Evolutionary conservation across 2,797 vertebrate species (phyloP).

Genomic region (Botia kubotai): DNA sequence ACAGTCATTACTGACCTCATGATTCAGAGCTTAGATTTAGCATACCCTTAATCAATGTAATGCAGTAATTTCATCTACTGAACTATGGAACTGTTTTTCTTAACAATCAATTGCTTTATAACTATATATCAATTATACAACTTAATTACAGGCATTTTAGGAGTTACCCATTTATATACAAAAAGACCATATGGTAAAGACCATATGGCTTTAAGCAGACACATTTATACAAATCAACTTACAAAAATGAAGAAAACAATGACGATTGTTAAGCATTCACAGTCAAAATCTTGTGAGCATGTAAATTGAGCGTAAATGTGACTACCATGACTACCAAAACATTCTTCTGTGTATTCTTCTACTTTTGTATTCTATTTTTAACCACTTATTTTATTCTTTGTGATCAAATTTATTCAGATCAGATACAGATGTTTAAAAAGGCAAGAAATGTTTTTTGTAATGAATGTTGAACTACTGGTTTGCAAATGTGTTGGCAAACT

Average conservation of each 20-base stretch:
- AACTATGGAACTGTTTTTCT: neutral
- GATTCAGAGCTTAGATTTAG: conserved; percentile 1
- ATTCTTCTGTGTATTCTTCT: too few relatives aligned
- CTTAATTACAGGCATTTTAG: too few relatives aligned
- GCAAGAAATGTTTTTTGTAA: conserved; percentile 2
- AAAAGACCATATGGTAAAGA: too few relatives aligned
- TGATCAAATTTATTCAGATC: neutral
- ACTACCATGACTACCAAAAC: neutral
- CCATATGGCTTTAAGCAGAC: too few relatives aligned
- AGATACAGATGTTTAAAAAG: neutral
- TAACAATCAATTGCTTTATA: neutral
- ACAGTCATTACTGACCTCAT: neutral
- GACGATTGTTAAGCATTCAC: neutral
- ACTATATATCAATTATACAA: neutral
- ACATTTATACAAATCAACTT: too few relatives aligned
- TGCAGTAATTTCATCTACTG: neutral
- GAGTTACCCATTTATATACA: too few relatives aligned
- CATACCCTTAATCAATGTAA: neutral
- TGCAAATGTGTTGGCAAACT: neutral
- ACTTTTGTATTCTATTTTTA: too few relatives aligned
- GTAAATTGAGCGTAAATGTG: neutral
- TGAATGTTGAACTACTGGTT: neutral
- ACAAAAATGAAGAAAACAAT: too few relatives aligned
- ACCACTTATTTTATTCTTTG: neutral
- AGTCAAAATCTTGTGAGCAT: neutral